phyloP scores from a whole-genome alignment of 1,140 invertebrate species.

The Aporrectodea caliginosa region DNA sequence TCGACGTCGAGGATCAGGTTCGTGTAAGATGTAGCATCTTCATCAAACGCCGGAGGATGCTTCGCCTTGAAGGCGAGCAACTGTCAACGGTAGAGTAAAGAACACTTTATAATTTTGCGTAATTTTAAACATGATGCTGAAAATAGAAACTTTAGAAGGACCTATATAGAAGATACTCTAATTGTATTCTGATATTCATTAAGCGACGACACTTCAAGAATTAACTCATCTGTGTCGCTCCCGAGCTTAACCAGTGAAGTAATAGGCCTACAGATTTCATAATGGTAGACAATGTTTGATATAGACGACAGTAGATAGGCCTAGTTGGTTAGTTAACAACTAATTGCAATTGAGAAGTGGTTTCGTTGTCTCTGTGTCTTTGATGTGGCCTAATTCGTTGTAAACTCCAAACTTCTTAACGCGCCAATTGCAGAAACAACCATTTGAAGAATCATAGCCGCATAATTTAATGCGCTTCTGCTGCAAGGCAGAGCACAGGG shows the following conservation, averaged over 20 bases:
- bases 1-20: neutral
- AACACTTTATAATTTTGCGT: neutral
- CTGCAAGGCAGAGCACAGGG: too few relatives aligned
- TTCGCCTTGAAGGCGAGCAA: neutral
- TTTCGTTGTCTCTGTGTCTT: too few relatives aligned
- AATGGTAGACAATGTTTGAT: too few relatives aligned
- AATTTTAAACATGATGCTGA: neutral
- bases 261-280: neutral
- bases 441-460: too few relatives aligned
- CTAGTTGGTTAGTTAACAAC: too few relatives aligned
- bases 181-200: neutral
- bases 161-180: neutral
- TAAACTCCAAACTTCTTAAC: too few relatives aligned
- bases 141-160: too few relatives aligned
- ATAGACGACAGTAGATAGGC: too few relatives aligned
- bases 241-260: neutral
- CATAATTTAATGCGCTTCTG: too few relatives aligned
- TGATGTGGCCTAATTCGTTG: too few relatives aligned
- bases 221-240: neutral
- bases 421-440: too few relatives aligned
- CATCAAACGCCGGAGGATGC: neutral
- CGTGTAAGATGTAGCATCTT: neutral
- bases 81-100: neutral
- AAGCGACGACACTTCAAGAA: neutral
- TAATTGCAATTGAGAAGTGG: too few relatives aligned